These are phyloP conservation scores for Alviniconcha marisindica DNA, from an alignment of 1,140 invertebrate species.

Conservation along the genomic window DNA sequence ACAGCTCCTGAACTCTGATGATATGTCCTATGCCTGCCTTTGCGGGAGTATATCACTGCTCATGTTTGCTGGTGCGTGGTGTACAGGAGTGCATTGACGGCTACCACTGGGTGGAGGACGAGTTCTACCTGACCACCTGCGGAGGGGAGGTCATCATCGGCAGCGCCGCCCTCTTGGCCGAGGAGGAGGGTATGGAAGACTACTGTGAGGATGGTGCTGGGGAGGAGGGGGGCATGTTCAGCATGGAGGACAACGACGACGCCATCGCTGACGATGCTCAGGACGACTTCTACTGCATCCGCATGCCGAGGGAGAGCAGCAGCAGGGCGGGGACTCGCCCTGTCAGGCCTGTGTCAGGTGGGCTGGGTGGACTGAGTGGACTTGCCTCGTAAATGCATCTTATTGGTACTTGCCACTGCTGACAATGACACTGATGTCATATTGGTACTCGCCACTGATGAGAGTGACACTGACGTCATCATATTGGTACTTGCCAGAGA, in stretches of 20 bases:
- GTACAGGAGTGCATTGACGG: slow-evolving; percentile 56
- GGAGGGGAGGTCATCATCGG: slow-evolving; percentile 67
- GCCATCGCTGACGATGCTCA: slow-evolving; percentile 40
- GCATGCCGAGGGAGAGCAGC: not conserved
- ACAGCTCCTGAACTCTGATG: too few relatives aligned
- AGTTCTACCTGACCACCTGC: slow-evolving; percentile 66
- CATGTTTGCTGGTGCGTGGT: too few relatives aligned
- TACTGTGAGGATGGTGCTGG: slow-evolving; percentile 49
- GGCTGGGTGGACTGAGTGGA: too few relatives aligned
- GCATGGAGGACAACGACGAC: slow-evolving; percentile 30
- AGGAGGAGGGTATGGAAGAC: slow-evolving; percentile 64
- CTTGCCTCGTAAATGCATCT: too few relatives aligned
- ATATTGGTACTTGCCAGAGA: too few relatives aligned
- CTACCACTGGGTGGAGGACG: slow-evolving; percentile 69
- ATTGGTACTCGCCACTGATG: too few relatives aligned
- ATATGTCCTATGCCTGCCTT: too few relatives aligned
- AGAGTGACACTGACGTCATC: too few relatives aligned
- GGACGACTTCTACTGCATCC: slow-evolving; percentile 38
- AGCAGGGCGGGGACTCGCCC: too few relatives aligned
- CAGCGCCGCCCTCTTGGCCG: slow-evolving; percentile 59
- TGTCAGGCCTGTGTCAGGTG: slow-evolving; percentile 22
- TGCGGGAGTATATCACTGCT: too few relatives aligned
- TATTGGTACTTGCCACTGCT: too few relatives aligned
- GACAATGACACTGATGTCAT: too few relatives aligned
- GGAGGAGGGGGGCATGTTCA: slow-evolving; percentile 15